These are phyloP conservation scores for Lethocerus indicus DNA, from an alignment of 1,140 invertebrate species.

Conservation along the genomic window DNA sequence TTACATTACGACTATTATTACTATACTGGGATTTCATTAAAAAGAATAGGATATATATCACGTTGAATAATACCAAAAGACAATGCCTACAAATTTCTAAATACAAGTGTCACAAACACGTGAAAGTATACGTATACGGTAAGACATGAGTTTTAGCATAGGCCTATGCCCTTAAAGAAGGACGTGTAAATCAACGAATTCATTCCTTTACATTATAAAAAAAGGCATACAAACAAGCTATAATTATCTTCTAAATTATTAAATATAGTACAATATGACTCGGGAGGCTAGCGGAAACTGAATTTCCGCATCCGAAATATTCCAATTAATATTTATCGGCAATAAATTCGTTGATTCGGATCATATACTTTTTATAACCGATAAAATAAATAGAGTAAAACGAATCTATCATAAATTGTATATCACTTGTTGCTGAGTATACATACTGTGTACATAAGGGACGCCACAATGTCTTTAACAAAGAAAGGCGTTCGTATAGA, in stretches of 20 bases:
- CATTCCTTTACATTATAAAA: constrained; percentile 4
- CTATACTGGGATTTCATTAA: constrained; percentile 12
- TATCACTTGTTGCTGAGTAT: constrained; percentile 15
- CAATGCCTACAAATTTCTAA: constrained; percentile 13
- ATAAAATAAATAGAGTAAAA: constrained; percentile 15
- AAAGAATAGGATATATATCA: constrained; percentile 11
- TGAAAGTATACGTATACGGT: constrained; percentile 18
- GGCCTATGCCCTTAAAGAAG: constrained; percentile 4
- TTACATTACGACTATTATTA: constrained; percentile 11
- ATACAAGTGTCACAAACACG: constrained; percentile 15
- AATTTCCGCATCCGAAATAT: too few relatives aligned
- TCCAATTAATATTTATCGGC: too few relatives aligned
- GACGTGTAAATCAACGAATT: constrained; percentile 5
- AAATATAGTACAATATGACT: constrained; percentile 3
- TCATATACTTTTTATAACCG: too few relatives aligned
- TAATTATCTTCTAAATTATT: constrained; percentile 5
- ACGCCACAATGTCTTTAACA: constrained; percentile 8
- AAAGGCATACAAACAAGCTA: constrained; percentile 2
- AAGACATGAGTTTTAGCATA: constrained; percentile 11
- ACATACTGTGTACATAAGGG: constrained; percentile 14
- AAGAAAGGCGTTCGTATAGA: constrained; percentile 7
- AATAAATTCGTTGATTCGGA: too few relatives aligned
- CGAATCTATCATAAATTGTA: constrained; percentile 11
- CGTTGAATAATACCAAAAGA: constrained; percentile 15
- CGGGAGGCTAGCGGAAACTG: neutral